phyloP scores from a whole-genome alignment of 2,888 invertebrate species.

The Drosophila recens region DNA sequence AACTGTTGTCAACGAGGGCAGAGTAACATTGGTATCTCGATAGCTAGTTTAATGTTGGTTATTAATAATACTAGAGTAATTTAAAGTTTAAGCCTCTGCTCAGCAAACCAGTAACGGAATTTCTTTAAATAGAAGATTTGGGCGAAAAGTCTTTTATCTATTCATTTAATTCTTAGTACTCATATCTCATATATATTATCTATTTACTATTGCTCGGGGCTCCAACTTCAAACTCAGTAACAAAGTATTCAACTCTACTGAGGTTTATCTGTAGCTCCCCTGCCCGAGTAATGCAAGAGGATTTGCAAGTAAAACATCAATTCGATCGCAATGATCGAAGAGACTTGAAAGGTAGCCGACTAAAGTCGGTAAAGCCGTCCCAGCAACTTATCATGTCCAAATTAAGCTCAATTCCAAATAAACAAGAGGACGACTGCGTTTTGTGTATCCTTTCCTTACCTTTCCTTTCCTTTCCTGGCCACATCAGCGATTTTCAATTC shows the following conservation, averaged over 20 bases:
- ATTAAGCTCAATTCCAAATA: constrained; percentile 77
- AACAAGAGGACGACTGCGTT: constrained; percentile 60
- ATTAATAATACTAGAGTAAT: too few relatives aligned
- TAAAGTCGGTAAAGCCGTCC: constrained; percentile 61
- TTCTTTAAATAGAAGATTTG: background rate
- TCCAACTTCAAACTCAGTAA: background rate
- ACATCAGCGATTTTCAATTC: constrained; percentile 53
- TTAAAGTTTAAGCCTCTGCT: too few relatives aligned
- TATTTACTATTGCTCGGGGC: constrained; percentile 5
- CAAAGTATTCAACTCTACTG: background rate
- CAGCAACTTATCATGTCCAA: constrained; percentile 82
- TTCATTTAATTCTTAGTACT: background rate
- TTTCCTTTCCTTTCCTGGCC: background rate
- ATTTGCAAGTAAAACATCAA: constrained; percentile 67
- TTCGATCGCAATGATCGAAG: constrained; percentile 31
- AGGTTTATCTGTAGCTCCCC: background rate
- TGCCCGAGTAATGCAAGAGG: constrained; percentile 17
- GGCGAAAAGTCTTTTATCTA: background rate
- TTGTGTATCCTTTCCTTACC: background rate
- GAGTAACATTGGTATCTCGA: background rate
- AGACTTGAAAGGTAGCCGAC: constrained; percentile 72
- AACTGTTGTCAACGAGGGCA: too few relatives aligned
- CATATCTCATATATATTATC: background rate
- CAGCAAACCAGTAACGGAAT: background rate
- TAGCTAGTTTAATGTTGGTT: too few relatives aligned